Evolutionary conservation across 2,113 vertebrate species (phyloP), one percentile per base, ranked within the genome.

Genomic region (Nematolebias whitei): DNA sequence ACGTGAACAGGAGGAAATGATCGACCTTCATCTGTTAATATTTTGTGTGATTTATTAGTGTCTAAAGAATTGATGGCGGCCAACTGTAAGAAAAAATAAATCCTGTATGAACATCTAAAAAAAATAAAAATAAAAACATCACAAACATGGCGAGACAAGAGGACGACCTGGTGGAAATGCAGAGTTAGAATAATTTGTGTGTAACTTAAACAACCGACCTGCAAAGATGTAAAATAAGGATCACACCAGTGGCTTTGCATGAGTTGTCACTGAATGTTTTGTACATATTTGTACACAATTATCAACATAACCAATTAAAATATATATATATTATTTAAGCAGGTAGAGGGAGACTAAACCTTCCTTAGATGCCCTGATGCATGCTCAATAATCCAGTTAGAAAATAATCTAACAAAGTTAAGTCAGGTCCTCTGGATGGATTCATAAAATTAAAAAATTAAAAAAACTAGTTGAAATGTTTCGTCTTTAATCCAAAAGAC

Each of bases 101-200:
- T 61, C n/a, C 26, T 52, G 55, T 55, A 52, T 41, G 47, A 50
- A 74, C 41, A 65, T 52, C 76, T 38, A 55, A 56, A 35, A 26
- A 53, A 48, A 29, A 15, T 65, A 29, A 68, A 66, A 39, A 22
- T 45, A 15, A 68, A 29, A 68, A 66, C 43, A 22, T 45, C 49
- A 71, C 51, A 75, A 10, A 80, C 24, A 81, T n/a, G n/a, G n/a
- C n/a, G n/a, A n/a, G n/a, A n/a, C n/a, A 41, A 81, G 66, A 81
- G 63, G 58, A 62, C 51, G 53, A 90, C 83, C 87, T 91, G 70
- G 47, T 78, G 70, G 75, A 79, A 77, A 80, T 73, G 79, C 73
- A 86, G 24, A 39, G 80, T 87, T 87, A 88, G n/a, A n/a, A n/a
- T n/a, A n/a, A n/a, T 29, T 29, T 29, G 26, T 29, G 78, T 78